phyloP scores from a whole-genome alignment of 2,888 invertebrate species.

The Carterocephalus palaemon region DNA sequence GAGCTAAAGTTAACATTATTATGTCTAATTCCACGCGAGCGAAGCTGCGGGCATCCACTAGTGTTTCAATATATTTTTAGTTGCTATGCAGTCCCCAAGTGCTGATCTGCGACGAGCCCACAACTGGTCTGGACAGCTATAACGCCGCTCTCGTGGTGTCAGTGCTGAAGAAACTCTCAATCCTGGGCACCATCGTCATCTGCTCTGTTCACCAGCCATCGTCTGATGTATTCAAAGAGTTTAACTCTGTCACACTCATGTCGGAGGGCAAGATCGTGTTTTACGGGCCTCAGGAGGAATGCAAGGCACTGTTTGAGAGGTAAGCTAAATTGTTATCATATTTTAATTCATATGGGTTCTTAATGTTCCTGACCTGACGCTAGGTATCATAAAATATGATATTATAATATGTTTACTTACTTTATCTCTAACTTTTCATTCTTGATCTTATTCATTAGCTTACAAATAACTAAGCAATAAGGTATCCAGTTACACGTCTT shows the following conservation, averaged over 20 bases:
- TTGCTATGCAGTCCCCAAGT: conserved; percentile 91
- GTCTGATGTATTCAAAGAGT: conserved; percentile 88
- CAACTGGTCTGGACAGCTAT: conserved; percentile 93
- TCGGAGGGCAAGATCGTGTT: conserved; percentile 87
- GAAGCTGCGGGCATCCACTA: too few relatives aligned
- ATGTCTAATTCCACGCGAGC: too few relatives aligned
- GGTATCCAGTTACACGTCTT: too few relatives aligned
- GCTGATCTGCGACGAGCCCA: conserved; percentile 95
- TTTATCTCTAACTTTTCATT: too few relatives aligned
- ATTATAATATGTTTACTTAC: too few relatives aligned
- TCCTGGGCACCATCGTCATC: conserved; percentile 85
- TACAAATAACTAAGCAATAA: too few relatives aligned
- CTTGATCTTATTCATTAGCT: too few relatives aligned
- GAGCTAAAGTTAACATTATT: too few relatives aligned
- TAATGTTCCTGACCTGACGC: not conserved
- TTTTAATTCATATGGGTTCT: not conserved
- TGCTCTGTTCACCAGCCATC: conserved; percentile 95
- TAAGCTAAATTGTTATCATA: conserved; percentile 41
- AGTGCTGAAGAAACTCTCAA: conserved; percentile 80
- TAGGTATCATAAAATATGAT: too few relatives aligned
- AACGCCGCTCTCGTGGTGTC: conserved; percentile 88
- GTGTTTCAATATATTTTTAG: too few relatives aligned
- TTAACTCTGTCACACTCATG: conserved; percentile 86
- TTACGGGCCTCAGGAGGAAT: conserved; percentile 84
- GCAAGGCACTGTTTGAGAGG: conserved; percentile 82